phyloP scores from a whole-genome alignment of 2,113 vertebrate genomes.

The Tragelaphus buxtoni region DNA sequence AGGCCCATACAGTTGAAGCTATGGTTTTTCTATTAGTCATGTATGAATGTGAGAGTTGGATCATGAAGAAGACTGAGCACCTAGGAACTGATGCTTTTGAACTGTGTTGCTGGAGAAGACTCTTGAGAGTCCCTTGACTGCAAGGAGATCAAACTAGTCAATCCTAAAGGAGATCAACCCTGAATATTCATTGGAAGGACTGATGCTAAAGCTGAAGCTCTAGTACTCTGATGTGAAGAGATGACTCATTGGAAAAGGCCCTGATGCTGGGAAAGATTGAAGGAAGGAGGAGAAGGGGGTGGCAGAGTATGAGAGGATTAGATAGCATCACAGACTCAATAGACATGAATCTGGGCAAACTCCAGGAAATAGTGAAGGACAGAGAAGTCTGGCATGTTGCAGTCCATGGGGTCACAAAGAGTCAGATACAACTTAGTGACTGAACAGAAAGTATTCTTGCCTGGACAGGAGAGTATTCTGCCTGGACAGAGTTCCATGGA shows the following conservation, averaged over 20 bases:
- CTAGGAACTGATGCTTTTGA: neutral
- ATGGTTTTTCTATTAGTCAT: neutral
- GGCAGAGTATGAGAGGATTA: neutral
- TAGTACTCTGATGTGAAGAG: neutral
- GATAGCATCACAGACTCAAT: neutral
- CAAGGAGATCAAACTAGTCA: neutral
- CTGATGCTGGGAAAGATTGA: neutral
- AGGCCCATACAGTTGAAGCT: neutral
- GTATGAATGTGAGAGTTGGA: neutral
- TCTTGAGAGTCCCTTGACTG: neutral
- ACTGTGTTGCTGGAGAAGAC: neutral
- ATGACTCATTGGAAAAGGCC: neutral
- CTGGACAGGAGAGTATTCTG: neutral
- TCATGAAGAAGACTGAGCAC: neutral
- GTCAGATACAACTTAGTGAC: neutral
- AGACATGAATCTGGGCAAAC: neutral
- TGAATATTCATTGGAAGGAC: neutral
- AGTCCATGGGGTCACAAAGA: neutral
- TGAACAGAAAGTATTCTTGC: neutral
- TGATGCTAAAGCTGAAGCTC: neutral
- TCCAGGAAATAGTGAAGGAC: neutral
- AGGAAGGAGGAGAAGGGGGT: neutral
- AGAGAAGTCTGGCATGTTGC: neutral
- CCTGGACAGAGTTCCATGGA: neutral
- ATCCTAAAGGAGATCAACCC: neutral